Evolutionary conservation across 2,888 invertebrate species (phyloP).

Genomic region (Glaucopsyche alexis): DNA sequence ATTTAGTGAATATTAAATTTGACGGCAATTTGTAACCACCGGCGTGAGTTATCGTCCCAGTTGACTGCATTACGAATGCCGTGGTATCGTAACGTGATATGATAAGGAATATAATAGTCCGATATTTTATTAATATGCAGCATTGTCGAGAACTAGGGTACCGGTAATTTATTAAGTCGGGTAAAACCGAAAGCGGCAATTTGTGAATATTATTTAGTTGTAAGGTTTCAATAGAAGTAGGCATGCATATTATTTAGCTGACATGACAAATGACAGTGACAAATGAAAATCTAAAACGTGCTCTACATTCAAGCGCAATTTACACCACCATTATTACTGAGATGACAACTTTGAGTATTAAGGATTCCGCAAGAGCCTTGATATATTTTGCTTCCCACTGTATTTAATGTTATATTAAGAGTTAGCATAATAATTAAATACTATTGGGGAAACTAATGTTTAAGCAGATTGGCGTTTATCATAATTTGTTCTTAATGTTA

Average conservation of each 20-base stretch:
- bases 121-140: conserved; percentile 29
- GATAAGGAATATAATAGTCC: conserved; percentile 39
- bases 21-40: conserved; percentile 26
- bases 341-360: background rate
- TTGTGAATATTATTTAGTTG: conserved; percentile 28
- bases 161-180: conserved; percentile 25
- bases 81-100: conserved; percentile 40
- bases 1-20: conserved; percentile 27
- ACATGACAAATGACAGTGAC: conserved; percentile 23
- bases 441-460: too few species aligned
- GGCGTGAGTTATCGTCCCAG: conserved; percentile 19
- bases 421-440: too few species aligned
- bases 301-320: background rate
- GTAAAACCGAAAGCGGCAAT: conserved; percentile 26
- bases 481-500: too few species aligned
- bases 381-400: background rate
- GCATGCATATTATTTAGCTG: conserved; percentile 20
- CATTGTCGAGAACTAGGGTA: conserved; percentile 25
- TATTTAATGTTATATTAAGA: too few species aligned
- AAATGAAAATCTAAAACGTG: conserved; percentile 19
- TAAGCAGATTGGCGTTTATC: too few species aligned
- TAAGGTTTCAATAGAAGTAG: conserved; percentile 16
- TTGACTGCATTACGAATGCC: conserved; percentile 38
- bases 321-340: background rate
- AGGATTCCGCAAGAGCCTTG: background rate